These are phyloP conservation scores for Phylloscopus trochiloides DNA, from an alignment of 2,113 vertebrate species.

Conservation along the genomic window DNA sequence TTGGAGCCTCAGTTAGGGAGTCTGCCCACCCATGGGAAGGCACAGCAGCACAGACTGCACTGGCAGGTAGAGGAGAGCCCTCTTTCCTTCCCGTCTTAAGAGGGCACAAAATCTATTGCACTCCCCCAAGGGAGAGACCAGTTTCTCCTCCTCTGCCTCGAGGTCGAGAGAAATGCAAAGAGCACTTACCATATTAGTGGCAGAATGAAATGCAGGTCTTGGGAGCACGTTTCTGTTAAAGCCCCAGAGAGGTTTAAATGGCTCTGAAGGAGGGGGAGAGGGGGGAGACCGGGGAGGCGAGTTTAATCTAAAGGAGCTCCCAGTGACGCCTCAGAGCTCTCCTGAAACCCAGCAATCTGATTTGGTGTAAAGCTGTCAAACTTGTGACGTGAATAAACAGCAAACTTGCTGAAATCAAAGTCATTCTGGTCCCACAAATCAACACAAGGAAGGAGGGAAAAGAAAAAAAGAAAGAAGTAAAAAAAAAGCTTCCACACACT, in stretches of 20 bases:
- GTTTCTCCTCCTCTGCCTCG: background rate
- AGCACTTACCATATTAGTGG: slow-evolving; percentile 81
- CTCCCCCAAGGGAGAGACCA: background rate
- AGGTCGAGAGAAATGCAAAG: slow-evolving; percentile 29
- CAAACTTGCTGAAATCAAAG: slow-evolving; percentile 57
- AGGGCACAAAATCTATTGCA: background rate
- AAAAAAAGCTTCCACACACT: background rate
- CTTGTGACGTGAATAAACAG: slow-evolving; percentile 73
- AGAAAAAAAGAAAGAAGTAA: background rate
- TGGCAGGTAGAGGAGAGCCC: slow-evolving; percentile 11
- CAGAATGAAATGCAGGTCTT: slow-evolving; percentile 59
- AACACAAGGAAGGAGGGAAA: slow-evolving; percentile 52
- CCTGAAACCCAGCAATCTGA: slow-evolving; percentile 70
- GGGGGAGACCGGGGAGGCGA: slow-evolving; percentile 69
- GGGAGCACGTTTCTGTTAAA: slow-evolving; percentile 67
- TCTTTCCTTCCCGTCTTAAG: background rate
- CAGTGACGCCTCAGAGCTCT: slow-evolving; percentile 66
- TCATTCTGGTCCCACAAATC: slow-evolving; percentile 27
- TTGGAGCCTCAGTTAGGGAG: background rate
- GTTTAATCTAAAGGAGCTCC: slow-evolving; percentile 75
- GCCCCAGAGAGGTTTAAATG: slow-evolving; percentile 74
- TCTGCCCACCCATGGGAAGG: background rate
- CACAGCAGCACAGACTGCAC: background rate
- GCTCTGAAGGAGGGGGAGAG: slow-evolving; percentile 65
- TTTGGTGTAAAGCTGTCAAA: slow-evolving; percentile 79